These are phyloP conservation scores for Bombyx mandarina DNA, from an alignment of 1,140 invertebrate genomes.

Conservation along the genomic window DNA sequence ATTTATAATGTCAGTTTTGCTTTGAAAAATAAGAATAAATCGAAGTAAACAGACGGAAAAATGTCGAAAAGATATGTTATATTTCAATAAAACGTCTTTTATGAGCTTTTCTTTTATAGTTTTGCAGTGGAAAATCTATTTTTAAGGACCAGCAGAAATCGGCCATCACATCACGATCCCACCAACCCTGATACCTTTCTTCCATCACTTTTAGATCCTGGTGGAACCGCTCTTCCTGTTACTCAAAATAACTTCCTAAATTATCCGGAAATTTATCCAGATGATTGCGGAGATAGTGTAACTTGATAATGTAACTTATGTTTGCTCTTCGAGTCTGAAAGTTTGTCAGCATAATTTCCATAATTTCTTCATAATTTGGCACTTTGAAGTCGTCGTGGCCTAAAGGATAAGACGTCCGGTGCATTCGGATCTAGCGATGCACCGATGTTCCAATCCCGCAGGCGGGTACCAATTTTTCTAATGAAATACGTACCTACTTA, in stretches of 20 bases:
- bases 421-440: too few species aligned
- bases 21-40: neutral
- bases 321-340: neutral
- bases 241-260: neutral
- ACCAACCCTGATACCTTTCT: neutral
- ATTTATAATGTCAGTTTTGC: too few species aligned
- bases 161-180: neutral
- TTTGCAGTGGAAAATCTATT: neutral
- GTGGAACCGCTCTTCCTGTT: neutral
- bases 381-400: too few species aligned
- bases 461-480: too few species aligned
- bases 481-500: too few species aligned
- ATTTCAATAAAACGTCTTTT: neutral
- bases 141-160: neutral
- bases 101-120: neutral
- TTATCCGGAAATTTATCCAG: neutral
- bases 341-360: neutral
- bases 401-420: too few species aligned
- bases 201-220: neutral
- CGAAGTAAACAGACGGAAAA: neutral
- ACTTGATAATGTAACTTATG: too few species aligned
- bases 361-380: too few species aligned
- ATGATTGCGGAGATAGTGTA: neutral
- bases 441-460: too few species aligned
- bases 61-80: neutral